Evolutionary conservation across 2,113 vertebrate genomes (phyloP).

Genomic region (Halichoeres trimaculatus): DNA sequence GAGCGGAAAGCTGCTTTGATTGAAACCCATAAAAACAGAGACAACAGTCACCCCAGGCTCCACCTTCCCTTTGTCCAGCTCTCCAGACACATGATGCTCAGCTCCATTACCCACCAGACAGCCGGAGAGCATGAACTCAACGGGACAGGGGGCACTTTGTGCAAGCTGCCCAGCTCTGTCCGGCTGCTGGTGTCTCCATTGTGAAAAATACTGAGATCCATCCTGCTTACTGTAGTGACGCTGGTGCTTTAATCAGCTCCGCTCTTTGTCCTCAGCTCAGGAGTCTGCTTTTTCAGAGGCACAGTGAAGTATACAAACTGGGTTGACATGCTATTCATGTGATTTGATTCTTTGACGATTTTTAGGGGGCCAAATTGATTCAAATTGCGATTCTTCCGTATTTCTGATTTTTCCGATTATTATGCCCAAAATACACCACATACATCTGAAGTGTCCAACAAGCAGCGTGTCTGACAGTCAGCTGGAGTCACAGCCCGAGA

Average conservation of each 20-base stretch:
- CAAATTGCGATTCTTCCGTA: no score
- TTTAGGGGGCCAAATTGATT: no score
- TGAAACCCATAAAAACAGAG: slow-evolving; percentile 19
- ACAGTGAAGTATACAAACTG: neutral
- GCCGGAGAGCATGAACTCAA: slow-evolving; percentile 15
- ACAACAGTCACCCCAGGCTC: slow-evolving; percentile 7
- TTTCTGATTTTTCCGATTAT: no score
- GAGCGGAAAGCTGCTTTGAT: slow-evolving; percentile 20
- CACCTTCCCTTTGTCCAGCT: slow-evolving; percentile 35
- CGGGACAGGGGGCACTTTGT: slow-evolving; percentile 4
- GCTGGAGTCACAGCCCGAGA: no score
- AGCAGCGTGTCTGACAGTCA: no score
- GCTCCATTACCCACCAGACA: slow-evolving; percentile 56
- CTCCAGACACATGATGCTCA: slow-evolving; percentile 38
- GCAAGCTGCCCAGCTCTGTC: slow-evolving; percentile 20
- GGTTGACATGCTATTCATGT: no score
- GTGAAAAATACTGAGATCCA: slow-evolving; percentile 9
- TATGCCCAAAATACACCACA: no score
- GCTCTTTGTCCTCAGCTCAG: slow-evolving; percentile 18
- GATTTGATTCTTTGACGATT: no score
- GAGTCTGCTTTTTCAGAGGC: neutral
- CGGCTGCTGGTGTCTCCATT: slow-evolving; percentile 13
- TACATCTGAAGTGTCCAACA: no score
- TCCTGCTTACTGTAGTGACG: slow-evolving; percentile 10
- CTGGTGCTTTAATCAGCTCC: neutral